Evolutionary conservation across 2,888 invertebrate species (phyloP).

Genomic region (Chrysolina americana): DNA sequence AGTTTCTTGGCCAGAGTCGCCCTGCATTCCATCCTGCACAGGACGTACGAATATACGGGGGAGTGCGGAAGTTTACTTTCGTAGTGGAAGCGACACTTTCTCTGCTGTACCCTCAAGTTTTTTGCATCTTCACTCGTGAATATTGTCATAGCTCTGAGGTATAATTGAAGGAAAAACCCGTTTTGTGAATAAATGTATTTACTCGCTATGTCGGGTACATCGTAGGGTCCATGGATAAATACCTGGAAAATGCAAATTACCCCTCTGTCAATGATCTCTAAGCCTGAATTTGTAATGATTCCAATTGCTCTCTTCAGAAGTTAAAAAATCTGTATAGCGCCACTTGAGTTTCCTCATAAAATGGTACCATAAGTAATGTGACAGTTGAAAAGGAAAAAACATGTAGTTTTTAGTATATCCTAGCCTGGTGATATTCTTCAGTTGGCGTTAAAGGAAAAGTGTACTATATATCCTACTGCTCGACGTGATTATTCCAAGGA

Average conservation of each 20-base stretch:
- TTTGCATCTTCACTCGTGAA: conserved; percentile 64
- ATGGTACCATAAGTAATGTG: no score
- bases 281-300: no score
- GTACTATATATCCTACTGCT: no score
- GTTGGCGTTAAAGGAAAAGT: no score
- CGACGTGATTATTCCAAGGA: no score
- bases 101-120: conserved; percentile 74
- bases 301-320: no score
- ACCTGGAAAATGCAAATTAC: conserved; percentile 69
- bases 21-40: conserved; percentile 83
- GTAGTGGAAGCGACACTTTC: conserved; percentile 78
- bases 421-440: no score
- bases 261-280: no score
- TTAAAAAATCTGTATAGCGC: no score
- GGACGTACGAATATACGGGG: conserved; percentile 78
- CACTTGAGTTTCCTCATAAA: no score
- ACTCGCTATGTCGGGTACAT: conserved; percentile 78
- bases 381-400: no score
- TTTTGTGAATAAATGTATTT: conserved; percentile 62
- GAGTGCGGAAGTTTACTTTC: conserved; percentile 78
- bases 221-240: conserved; percentile 78
- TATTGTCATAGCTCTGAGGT: conserved; percentile 63
- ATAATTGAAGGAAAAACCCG: conserved; percentile 64
- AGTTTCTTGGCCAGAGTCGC: conserved; percentile 74
- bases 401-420: no score